A percentile compares a stretch with the other conserved stretches of the same genome.
These are phyloP conservation scores for Nemurella pictetii DNA, from an alignment of 2,888 invertebrate genomes.

Conservation along the genomic window DNA sequence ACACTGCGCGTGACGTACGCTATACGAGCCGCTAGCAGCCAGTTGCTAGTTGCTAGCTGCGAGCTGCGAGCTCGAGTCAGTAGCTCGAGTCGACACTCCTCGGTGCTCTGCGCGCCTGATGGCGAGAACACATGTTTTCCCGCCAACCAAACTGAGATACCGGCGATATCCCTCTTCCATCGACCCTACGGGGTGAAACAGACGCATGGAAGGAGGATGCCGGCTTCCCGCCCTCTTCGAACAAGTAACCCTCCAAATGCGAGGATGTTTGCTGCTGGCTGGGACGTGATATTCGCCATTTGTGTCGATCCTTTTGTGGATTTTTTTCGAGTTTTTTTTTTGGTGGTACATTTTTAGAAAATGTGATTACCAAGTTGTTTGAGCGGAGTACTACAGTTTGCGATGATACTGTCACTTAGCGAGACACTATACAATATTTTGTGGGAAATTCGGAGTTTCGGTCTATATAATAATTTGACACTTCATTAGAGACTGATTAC, in stretches of 20 bases:
- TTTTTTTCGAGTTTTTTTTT: not conserved
- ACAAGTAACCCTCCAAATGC: not conserved
- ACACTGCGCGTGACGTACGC: too few species aligned
- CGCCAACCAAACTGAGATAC: conserved; percentile 36
- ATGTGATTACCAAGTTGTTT: not conserved
- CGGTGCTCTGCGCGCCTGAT: conserved; percentile 24
- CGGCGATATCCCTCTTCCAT: not conserved
- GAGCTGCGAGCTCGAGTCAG: not conserved
- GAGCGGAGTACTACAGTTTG: not conserved
- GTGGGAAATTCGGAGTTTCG: too few species aligned
- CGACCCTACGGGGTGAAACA: not conserved
- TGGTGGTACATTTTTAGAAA: not conserved
- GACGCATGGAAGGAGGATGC: not conserved
- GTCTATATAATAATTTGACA: too few species aligned
- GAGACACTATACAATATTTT: too few species aligned
- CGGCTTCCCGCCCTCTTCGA: not conserved
- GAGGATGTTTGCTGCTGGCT: not conserved
- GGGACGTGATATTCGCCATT: not conserved
- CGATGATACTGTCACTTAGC: not conserved
- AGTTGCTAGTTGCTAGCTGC: not conserved
- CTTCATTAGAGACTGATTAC: too few species aligned
- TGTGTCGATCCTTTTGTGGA: not conserved
- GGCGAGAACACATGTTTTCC: conserved; percentile 40
- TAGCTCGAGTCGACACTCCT: not conserved
- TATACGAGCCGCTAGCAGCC: too few species aligned